Evolutionary conservation across 2,888 invertebrate genomes (phyloP), one percentile per base, ranked within the genome.

Genomic region (Exephanes ischioxanthus): DNA sequence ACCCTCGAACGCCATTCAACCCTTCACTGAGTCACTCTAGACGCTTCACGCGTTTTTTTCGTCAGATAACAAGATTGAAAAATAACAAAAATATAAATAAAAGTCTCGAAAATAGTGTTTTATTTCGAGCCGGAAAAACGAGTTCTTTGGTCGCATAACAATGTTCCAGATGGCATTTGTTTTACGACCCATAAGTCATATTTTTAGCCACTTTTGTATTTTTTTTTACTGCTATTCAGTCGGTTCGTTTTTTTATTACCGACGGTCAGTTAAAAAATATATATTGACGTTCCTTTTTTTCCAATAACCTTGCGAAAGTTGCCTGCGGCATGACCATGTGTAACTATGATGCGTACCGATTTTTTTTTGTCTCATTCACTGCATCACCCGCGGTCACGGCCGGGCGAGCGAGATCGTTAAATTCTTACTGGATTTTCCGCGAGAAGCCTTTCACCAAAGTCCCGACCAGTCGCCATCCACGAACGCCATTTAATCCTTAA

Each of bases 341-440:
- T 55, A 68, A 61, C 45, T 58, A 63, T 19, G 55, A 70, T 70
- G 48, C 75, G 78, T 78, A 78, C 82, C 70, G 78, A 76, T 67
- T 81, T 73, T 84, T 77, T 72, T 61, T 66, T 6, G 30, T n/a
- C 53, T 80, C 63, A 51, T 61, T 30, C 14, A 26, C 30, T 14
- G 30, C 76, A 51, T 53, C 37, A 41, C 53, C 71, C 75, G 68
- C 61, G 81, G 75, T 77, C 70, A 78, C 67, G 66, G 48, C 61
- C 22, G 73, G 58, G 53, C 66, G 53, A 78, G 37, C 68, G 48
- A 48, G 78, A 79, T 78, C 85, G 78, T 82, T 85, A 85, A 85
- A 85, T 73, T 73, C 73, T 85, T 37, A 70, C 71, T 48, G 79
- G 68, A 75, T 85, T 85, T 82, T 79, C 84, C 63, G 41, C 2